A percentile compares a stretch with the other conserved stretches of the same genome.
Evolutionary conservation across 2,113 vertebrate species (phyloP).

Genomic region (Ifrita kowaldi): DNA sequence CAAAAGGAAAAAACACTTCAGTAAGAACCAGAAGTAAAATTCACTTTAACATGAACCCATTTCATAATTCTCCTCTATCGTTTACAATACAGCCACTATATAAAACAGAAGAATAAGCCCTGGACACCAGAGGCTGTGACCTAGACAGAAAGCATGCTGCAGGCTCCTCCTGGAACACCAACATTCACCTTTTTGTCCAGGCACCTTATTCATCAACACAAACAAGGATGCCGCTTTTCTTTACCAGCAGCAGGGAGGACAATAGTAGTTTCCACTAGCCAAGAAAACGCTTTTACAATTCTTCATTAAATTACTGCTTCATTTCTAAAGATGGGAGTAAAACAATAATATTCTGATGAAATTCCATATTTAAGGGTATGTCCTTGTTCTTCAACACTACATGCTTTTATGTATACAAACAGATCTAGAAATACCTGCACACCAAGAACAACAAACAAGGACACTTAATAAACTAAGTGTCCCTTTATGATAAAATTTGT

Average conservation of each 20-base stretch:
- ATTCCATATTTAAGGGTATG: neutral
- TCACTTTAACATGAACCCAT: neutral
- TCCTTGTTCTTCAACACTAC: neutral
- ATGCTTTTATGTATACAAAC: neutral
- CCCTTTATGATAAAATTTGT: neutral
- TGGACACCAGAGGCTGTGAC: neutral
- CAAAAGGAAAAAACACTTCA: slow-evolving; percentile 53
- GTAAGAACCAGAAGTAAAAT: slow-evolving; percentile 19
- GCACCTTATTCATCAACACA: neutral
- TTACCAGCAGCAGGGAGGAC: neutral
- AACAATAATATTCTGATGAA: neutral
- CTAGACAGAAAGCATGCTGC: neutral
- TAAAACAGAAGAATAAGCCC: neutral
- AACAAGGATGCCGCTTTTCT: neutral
- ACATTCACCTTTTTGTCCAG: neutral
- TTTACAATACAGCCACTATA: neutral
- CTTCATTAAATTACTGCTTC: neutral
- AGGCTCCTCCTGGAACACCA: neutral
- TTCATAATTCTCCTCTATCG: neutral
- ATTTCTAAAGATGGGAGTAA: neutral
- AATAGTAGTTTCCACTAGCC: neutral
- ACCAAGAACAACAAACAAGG: neutral
- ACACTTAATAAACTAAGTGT: neutral
- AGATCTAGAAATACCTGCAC: neutral
- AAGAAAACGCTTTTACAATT: neutral